Conservation (phyloP, 2,113 vertebrate species). For the Rhegmatorhina hoffmannsi region DNA sequence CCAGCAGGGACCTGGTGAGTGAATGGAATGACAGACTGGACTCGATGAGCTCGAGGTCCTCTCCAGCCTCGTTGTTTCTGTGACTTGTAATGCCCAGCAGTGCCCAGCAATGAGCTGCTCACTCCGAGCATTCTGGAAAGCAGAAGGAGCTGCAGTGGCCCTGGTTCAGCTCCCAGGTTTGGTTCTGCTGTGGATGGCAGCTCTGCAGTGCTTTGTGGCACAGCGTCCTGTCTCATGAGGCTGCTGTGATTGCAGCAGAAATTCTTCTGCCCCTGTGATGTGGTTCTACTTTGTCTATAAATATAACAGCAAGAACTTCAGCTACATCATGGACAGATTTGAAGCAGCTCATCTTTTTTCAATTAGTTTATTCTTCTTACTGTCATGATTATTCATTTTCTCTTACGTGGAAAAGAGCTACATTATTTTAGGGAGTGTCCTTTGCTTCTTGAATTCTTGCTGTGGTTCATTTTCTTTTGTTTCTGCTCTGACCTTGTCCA, state of each 20-base stretch:
- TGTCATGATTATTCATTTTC: conserved; percentile 44
- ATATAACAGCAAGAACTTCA: conserved; percentile 57
- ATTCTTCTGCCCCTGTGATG: conserved; percentile 60
- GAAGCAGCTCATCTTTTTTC: conserved; percentile 48
- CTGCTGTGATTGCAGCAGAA: conserved; percentile 58
- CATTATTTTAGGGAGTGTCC: not conserved
- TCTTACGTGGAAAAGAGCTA: not conserved
- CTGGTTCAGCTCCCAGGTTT: conserved; percentile 1
- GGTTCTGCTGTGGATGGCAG: conserved; percentile 29
- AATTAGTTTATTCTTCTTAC: conserved; percentile 56
- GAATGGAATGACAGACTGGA: not conserved
- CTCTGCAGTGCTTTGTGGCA: conserved; percentile 34
- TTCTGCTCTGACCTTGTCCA: not conserved
- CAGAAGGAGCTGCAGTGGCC: not conserved
- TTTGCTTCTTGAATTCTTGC: not conserved
- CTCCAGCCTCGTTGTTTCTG: not conserved
- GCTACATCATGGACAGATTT: conserved; percentile 26
- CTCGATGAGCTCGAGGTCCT: not conserved
- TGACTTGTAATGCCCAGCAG: no score
- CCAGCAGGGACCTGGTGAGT: not conserved
- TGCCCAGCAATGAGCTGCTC: not conserved
- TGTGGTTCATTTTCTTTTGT: not conserved
- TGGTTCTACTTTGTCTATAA: conserved; percentile 70
- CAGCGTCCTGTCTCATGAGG: conserved; percentile 47
- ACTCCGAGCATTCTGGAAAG: not conserved